Conservation (phyloP, 2,888 invertebrate genomes). For the Maniola hyperantus region DNA sequence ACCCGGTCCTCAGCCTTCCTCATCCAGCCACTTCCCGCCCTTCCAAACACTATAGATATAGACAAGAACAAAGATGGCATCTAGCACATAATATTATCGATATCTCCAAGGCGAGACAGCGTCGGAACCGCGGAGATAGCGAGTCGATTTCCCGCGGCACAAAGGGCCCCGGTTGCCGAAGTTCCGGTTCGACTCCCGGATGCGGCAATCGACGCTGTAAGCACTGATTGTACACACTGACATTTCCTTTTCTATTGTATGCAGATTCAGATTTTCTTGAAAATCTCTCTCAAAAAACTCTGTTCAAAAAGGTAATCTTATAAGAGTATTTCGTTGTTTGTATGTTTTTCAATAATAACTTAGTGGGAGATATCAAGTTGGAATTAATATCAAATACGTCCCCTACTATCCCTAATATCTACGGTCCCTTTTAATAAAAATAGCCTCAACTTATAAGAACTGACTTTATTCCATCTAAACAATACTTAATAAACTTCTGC, state of each 20-base stretch:
- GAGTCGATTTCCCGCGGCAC: slow-evolving; percentile 24
- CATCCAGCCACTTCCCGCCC: too few relatives aligned
- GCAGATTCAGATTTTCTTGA: background rate
- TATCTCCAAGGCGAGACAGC: slow-evolving; percentile 1
- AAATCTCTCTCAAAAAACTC: background rate
- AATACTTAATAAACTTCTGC: too few relatives aligned
- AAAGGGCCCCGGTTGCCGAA: background rate
- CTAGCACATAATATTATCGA: slow-evolving; percentile 18
- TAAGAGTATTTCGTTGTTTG: too few relatives aligned
- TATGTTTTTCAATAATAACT: too few relatives aligned
- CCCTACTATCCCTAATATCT: too few relatives aligned
- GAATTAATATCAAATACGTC: background rate
- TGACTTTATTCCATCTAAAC: too few relatives aligned
- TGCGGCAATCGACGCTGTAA: slow-evolving; percentile 7
- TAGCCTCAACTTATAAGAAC: too few relatives aligned
- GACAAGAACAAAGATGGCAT: slow-evolving; percentile 15
- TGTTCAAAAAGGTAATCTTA: too few relatives aligned
- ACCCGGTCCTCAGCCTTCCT: too few relatives aligned
- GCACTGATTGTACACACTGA: slow-evolving; percentile 6
- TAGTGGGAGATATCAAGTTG: background rate
- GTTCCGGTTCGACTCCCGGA: slow-evolving; percentile 28
- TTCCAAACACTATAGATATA: too few relatives aligned
- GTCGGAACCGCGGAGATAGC: slow-evolving; percentile 21
- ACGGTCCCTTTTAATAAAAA: too few relatives aligned
- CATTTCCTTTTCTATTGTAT: slow-evolving; percentile 12